These are phyloP conservation scores for Agrilus cyanescens DNA, from an alignment of 2,888 invertebrate species.

Conservation along the genomic window DNA sequence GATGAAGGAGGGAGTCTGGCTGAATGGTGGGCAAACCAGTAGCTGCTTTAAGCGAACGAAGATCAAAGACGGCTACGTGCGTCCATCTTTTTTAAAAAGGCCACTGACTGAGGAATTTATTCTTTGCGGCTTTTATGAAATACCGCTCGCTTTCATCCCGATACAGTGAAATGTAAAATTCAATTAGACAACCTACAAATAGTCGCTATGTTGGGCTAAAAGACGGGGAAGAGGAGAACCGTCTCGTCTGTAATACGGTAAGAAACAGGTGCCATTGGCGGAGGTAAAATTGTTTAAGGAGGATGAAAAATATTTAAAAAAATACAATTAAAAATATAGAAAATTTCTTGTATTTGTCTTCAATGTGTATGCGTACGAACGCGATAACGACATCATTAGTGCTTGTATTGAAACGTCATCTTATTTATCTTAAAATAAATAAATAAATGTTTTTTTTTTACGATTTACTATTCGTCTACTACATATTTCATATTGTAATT, in stretches of 20 bases:
- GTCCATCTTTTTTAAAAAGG: constrained; percentile 16
- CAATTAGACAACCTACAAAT: constrained; percentile 12
- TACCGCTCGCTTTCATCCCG: constrained; percentile 9
- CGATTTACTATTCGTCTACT: too few species aligned
- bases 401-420: too few species aligned
- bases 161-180: constrained; percentile 15
- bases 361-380: too few species aligned
- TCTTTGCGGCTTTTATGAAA: constrained; percentile 11
- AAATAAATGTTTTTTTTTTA: too few species aligned
- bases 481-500: too few species aligned
- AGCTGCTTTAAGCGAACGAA: constrained; percentile 13
- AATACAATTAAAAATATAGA: too few species aligned
- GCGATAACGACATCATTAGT: too few species aligned
- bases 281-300: too few species aligned
- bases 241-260: not conserved
- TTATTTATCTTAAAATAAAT: too few species aligned
- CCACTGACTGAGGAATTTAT: constrained; percentile 13
- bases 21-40: constrained; percentile 16
- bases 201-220: constrained; percentile 4
- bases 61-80: constrained; percentile 15
- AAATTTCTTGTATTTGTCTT: too few species aligned
- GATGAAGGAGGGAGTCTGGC: constrained; percentile 1
- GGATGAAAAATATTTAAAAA: too few species aligned
- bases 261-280: too few species aligned
- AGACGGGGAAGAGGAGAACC: not conserved